Conservation (phyloP, 2,797 vertebrate genomes). For the Pangasius mekongensis region DNA sequence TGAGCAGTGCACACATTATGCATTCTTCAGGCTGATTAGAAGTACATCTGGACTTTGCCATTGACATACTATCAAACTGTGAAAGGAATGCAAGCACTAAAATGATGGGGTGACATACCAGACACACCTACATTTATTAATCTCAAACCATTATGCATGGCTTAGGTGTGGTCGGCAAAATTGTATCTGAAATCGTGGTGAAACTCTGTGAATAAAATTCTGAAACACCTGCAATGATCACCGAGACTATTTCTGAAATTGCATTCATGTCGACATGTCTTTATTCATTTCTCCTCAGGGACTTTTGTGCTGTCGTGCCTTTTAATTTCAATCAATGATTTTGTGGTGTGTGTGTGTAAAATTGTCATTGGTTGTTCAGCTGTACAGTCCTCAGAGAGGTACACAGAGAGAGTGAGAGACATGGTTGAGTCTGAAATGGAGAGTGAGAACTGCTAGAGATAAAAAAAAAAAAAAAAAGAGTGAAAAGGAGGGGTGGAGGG, state of each 20-base stretch:
- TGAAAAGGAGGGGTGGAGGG: slow-evolving; percentile 12
- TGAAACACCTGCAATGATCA: neutral
- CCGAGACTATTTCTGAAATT: neutral
- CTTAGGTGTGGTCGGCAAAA: neutral
- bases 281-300: slow-evolving; percentile 17
- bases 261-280: slow-evolving; percentile 6
- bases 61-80: neutral
- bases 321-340: slow-evolving; percentile 24
- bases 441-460: neutral
- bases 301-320: neutral
- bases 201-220: neutral
- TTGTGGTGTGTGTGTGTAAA: slow-evolving; percentile 8
- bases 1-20: neutral
- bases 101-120: neutral
- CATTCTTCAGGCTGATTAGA: slow-evolving; percentile 7
- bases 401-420: slow-evolving; percentile 9
- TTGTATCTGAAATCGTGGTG: neutral
- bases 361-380: slow-evolving; percentile 28
- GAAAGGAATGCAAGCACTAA: neutral
- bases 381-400: slow-evolving; percentile 37
- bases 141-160: neutral
- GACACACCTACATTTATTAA: neutral
- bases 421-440: neutral
- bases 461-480: neutral
- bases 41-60: neutral